These are phyloP conservation scores for Lepidochrysops patricia DNA, from an alignment of 2,888 invertebrate genomes.

Conservation along the genomic window DNA sequence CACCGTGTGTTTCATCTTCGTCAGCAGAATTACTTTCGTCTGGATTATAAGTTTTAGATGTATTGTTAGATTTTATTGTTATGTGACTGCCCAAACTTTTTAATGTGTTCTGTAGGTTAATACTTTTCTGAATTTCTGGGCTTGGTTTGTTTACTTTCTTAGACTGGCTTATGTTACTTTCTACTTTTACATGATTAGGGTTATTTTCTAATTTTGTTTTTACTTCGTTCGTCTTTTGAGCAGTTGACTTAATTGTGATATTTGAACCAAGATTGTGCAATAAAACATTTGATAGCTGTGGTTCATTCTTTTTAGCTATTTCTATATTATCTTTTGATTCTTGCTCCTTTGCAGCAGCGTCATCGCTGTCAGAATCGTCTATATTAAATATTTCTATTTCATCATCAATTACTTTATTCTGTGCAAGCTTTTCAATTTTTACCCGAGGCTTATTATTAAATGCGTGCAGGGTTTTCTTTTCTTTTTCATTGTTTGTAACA, in stretches of 20 bases:
- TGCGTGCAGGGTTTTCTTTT: slow-evolving; percentile 21
- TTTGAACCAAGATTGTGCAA: slow-evolving; percentile 44
- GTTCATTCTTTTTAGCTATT: slow-evolving; percentile 18
- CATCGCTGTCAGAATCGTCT: slow-evolving; percentile 61
- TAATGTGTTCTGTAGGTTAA: slow-evolving; percentile 40
- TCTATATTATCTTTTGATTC: slow-evolving; percentile 16
- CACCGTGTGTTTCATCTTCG: slow-evolving; percentile 20
- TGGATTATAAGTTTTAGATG: slow-evolving; percentile 33
- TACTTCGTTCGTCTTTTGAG: slow-evolving; percentile 21
- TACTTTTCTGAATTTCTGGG: slow-evolving; percentile 29
- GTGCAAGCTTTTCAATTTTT: slow-evolving; percentile 17
- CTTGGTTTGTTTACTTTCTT: slow-evolving; percentile 22
- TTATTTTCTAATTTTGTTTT: slow-evolving; percentile 10
- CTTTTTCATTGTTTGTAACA: slow-evolving; percentile 21
- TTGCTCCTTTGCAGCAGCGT: slow-evolving; percentile 23
- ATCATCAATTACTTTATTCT: slow-evolving; percentile 29
- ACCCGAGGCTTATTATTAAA: slow-evolving; percentile 21
- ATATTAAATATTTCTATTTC: slow-evolving; percentile 58
- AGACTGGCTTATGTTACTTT: slow-evolving; percentile 17
- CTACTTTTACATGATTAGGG: no score
- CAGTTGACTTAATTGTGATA: slow-evolving; percentile 43
- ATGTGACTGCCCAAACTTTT: slow-evolving; percentile 52
- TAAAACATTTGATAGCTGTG: slow-evolving; percentile 23
- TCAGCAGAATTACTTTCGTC: slow-evolving; percentile 20
- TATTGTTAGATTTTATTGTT: slow-evolving; percentile 48